Percentiles rank a stretch among this genome's conserved stretches.
Evolutionary conservation across 2,888 invertebrate species (phyloP).

Genomic region (Drepana falcataria): DNA sequence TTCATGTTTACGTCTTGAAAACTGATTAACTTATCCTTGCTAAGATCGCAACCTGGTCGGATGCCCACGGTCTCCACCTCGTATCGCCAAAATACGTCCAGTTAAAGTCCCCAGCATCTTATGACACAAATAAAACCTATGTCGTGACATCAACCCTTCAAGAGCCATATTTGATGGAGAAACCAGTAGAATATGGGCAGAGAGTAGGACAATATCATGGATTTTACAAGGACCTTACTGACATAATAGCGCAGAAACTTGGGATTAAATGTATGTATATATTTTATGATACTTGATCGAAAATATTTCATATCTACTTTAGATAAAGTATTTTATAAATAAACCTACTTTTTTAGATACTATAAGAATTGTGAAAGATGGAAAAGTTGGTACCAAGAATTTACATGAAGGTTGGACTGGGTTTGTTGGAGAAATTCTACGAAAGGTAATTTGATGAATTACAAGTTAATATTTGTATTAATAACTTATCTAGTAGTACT

Average conservation of each 20-base stretch:
- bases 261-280: slow-evolving; percentile 89
- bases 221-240: slow-evolving; percentile 94
- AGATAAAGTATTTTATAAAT: background rate
- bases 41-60: slow-evolving; percentile 92
- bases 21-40: background rate
- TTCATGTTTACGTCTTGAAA: no score
- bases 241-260: slow-evolving; percentile 87
- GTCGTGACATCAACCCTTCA: slow-evolving; percentile 92
- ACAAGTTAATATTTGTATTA: background rate
- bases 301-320: no score
- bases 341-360: slow-evolving; percentile 81
- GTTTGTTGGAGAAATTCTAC: slow-evolving; percentile 90
- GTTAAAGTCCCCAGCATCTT: slow-evolving; percentile 83
- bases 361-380: slow-evolving; percentile 90
- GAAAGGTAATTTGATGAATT: slow-evolving; percentile 82
- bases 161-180: slow-evolving; percentile 92
- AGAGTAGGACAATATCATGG: slow-evolving; percentile 92
- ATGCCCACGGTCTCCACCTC: slow-evolving; percentile 85
- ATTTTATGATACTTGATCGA: no score
- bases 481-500: no score
- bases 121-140: slow-evolving; percentile 90
- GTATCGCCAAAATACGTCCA: slow-evolving; percentile 87
- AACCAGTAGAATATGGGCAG: slow-evolving; percentile 78
- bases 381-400: slow-evolving; percentile 89
- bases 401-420: slow-evolving; percentile 91